Base-by-base conservation (phyloP, 2,888 invertebrate species). In the Corythucha ciliata region DNA sequence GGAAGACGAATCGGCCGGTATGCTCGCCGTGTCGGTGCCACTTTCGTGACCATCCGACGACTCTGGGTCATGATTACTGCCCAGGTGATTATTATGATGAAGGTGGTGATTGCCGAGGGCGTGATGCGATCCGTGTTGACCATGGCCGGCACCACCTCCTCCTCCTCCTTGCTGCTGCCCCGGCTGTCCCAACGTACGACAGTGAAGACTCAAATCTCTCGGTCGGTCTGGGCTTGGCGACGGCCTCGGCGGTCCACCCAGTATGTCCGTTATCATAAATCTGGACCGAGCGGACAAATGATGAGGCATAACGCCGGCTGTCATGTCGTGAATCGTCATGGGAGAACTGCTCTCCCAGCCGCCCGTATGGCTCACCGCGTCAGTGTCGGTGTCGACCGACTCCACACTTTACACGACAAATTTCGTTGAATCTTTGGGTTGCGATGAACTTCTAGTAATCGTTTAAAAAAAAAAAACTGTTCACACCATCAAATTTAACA, bases 201-300 rank as follows among this genome's bases (percentile, higher is more conserved):
- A 62, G 58, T 72, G 73, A 37, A 73, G 64, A n/a, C 71, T 71
- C 48, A 74, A 63, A 60, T 76, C 76, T 60, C 77, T 72, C 57
- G 72, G 77, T 63, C 68, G 75, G 63, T 65, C 64, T 65, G 75
- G 70, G 33, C 41, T 41, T 66, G 73, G 67, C 64, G 68, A 63
- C 64, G 72, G 69, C 67, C 67, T 66, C 70, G 72, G 63, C 68
- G 70, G 59, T 37, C 55, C 58, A n/a, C 68, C 69, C 60, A 89
- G 74, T 64, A 89, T 89, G 69, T 89, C 89, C 62, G 86, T 88
- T 72, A 89, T 89, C 86, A 89, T 88, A 72, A 89, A 89, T 60
- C 87, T 73, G 56, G 87, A 85, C 62, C 86, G 75, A 45, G 80
- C 79, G 59, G 80, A 77, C 70, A 67, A 65, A 50, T 71, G 78